A percentile compares a stretch with the other conserved stretches of the same genome.
Evolutionary conservation across 2,888 invertebrate species (phyloP).

Genomic region (Pogonocherus hispidulus): DNA sequence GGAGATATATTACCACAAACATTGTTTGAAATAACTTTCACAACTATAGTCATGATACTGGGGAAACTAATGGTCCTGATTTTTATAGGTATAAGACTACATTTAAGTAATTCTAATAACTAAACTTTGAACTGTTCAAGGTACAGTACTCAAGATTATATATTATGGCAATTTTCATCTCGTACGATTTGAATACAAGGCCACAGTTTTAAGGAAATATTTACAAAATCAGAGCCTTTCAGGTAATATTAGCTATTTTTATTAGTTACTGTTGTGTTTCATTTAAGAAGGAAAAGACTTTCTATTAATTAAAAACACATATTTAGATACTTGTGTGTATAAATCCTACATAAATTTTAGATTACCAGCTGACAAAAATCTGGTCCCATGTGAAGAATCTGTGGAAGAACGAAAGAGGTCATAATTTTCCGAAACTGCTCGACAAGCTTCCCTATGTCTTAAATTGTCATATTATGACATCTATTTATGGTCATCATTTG

Average conservation of each 20-base stretch:
- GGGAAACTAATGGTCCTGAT: conserved; percentile 50
- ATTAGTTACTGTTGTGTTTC: too few species aligned
- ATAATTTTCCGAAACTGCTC: conserved; percentile 58
- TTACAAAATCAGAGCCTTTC: conserved; percentile 70
- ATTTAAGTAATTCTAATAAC: too few species aligned
- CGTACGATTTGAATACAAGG: conserved; percentile 27
- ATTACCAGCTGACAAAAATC: conserved; percentile 68
- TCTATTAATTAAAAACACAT: too few species aligned
- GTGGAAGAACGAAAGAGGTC: conserved; percentile 71
- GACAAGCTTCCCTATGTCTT: conserved; percentile 33
- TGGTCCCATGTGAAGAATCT: conserved; percentile 71
- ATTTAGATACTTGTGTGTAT: too few species aligned
- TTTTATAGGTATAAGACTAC: conserved; percentile 31
- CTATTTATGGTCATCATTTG: conserved; percentile 71
- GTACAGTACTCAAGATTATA: conserved; percentile 28
- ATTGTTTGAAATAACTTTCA: conserved; percentile 70
- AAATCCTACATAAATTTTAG: conserved; percentile 34
- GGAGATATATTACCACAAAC: conserved; percentile 71
- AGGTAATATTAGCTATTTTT: conserved; percentile 52
- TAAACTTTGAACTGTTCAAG: conserved; percentile 29
- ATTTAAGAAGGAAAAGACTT: not conserved
- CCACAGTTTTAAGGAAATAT: conserved; percentile 54
- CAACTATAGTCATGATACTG: conserved; percentile 69
- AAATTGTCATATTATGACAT: conserved; percentile 67
- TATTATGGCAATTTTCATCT: conserved; percentile 28